phyloP scores from a whole-genome alignment of 2,797 vertebrate species.

The Myoxocephalus aenaeus region DNA sequence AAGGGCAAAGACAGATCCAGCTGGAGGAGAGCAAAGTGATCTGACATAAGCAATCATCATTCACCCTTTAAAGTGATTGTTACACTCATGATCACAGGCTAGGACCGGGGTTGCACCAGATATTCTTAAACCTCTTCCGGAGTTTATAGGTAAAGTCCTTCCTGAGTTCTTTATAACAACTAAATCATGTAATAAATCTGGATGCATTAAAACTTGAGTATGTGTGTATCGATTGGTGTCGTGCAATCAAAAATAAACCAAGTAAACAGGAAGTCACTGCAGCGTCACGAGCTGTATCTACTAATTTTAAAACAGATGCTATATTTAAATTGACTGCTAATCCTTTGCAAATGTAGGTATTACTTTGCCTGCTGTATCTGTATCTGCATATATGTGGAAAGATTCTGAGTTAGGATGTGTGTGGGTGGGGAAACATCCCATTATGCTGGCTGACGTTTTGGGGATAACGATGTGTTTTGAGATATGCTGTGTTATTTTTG shows the following conservation, averaged over 20 bases:
- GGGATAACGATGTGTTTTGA: too few relatives aligned
- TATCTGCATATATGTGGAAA: too few relatives aligned
- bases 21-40: constrained; percentile 1
- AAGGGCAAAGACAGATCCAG: constrained; percentile 9
- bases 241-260: background rate
- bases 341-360: too few relatives aligned
- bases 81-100: background rate
- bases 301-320: background rate
- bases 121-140: background rate
- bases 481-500: too few relatives aligned
- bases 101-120: background rate
- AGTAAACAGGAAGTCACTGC: background rate
- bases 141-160: background rate
- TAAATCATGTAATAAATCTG: background rate
- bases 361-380: too few relatives aligned
- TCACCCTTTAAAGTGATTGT: background rate
- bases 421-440: too few relatives aligned
- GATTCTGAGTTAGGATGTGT: too few relatives aligned
- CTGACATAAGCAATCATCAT: background rate
- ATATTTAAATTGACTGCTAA: too few relatives aligned
- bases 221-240: background rate
- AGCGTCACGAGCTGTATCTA: background rate
- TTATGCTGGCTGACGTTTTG: too few relatives aligned
- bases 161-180: background rate
- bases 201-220: background rate